A percentile compares a stretch with the other conserved stretches of the same genome.
phyloP scores from a whole-genome alignment of 2,888 invertebrate species.

The Amiota communis region DNA sequence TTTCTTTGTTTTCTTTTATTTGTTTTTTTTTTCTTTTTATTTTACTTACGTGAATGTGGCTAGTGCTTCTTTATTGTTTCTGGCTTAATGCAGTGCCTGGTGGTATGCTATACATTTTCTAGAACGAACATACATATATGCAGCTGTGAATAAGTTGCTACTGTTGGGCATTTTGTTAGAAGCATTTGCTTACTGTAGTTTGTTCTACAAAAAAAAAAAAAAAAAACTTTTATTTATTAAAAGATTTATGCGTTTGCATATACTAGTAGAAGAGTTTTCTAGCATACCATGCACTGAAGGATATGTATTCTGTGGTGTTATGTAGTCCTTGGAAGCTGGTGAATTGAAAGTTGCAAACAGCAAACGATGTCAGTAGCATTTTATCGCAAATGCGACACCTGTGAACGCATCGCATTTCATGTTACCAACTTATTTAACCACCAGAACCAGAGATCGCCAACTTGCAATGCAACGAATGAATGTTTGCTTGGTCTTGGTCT shows the following conservation, averaged over 20 bases:
- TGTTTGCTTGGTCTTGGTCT: background rate
- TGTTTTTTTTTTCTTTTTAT: too few species aligned
- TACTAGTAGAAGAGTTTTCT: background rate
- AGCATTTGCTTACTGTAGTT: background rate
- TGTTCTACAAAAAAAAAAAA: background rate
- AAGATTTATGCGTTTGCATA: background rate
- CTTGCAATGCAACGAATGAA: background rate
- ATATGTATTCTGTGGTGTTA: background rate
- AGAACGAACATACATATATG: background rate
- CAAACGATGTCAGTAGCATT: slow-evolving; percentile 16
- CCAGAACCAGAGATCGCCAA: too few species aligned
- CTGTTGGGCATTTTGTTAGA: background rate
- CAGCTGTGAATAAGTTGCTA: background rate
- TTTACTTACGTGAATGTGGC: too few species aligned
- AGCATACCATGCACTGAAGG: background rate
- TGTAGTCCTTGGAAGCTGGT: background rate
- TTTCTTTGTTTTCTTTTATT: too few species aligned
- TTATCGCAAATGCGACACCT: slow-evolving; percentile 26
- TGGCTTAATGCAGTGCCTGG: too few species aligned
- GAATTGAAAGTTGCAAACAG: background rate
- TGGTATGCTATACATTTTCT: too few species aligned
- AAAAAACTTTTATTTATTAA: background rate
- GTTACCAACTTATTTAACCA: background rate
- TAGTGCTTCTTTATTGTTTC: too few species aligned
- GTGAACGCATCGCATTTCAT: background rate